Evolutionary conservation across 2,797 vertebrate genomes (phyloP).

Genomic region (Cichlasoma orientale): DNA sequence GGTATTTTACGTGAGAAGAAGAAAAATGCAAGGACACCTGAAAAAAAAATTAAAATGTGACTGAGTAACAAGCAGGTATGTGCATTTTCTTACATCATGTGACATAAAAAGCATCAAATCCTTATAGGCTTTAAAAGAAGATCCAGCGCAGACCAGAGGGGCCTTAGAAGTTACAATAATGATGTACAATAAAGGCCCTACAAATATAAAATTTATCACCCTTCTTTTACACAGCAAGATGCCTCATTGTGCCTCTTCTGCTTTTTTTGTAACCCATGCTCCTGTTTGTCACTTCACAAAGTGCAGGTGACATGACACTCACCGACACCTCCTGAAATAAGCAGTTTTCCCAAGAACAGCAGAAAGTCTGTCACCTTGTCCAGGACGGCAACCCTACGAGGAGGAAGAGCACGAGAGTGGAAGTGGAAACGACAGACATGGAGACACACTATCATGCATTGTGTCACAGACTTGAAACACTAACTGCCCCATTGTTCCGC

Average conservation of each 20-base stretch:
- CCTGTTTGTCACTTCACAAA: not conserved
- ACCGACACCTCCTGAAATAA: conserved; percentile 93
- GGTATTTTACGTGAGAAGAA: conserved; percentile 92
- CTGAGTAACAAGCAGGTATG: not conserved
- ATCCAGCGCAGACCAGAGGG: too few relatives aligned
- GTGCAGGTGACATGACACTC: conserved; percentile 66
- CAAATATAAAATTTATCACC: not conserved
- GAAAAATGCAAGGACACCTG: conserved; percentile 92
- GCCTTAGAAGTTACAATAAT: too few relatives aligned
- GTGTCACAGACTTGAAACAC: not conserved
- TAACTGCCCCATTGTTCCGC: not conserved
- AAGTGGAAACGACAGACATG: not conserved
- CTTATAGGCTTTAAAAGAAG: too few relatives aligned
- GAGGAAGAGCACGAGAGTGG: not conserved
- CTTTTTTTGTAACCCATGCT: not conserved
- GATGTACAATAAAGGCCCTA: not conserved
- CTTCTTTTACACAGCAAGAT: not conserved
- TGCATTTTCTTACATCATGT: not conserved
- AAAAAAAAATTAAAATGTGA: conserved; percentile 30
- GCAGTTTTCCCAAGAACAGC: conserved; percentile 92
- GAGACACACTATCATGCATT: not conserved
- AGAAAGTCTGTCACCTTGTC: conserved; percentile 96
- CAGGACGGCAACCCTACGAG: conserved; percentile 88
- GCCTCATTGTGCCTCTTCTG: not conserved
- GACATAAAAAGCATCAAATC: accelerated